These are phyloP conservation scores for Colletes collaris DNA, from an alignment of 2,888 invertebrate genomes.

Conservation along the genomic window DNA sequence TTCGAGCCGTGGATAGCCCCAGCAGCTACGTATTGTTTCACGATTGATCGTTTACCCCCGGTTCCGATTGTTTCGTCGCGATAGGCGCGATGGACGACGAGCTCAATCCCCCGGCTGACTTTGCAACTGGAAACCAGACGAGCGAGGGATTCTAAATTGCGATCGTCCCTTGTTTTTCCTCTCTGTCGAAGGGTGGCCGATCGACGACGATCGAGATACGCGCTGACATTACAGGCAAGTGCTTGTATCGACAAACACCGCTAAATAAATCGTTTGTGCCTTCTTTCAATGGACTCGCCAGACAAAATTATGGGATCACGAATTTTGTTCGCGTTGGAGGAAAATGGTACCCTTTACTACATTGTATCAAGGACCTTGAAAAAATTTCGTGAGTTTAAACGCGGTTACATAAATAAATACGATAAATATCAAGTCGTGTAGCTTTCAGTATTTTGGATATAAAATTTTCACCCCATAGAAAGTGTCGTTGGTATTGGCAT, in stretches of 20 bases:
- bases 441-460: no score
- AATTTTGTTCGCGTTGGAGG: background rate
- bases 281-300: background rate
- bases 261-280: conserved; percentile 4
- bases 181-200: conserved; percentile 17
- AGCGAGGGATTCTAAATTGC: conserved; percentile 41
- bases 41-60: conserved; percentile 57
- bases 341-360: no score
- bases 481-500: no score
- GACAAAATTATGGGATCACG: background rate
- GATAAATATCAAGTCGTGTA: no score
- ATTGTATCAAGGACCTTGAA: no score
- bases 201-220: conserved; percentile 32
- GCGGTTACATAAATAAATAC: no score
- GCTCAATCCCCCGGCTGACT: conserved; percentile 40
- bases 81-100: conserved; percentile 50
- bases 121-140: conserved; percentile 37
- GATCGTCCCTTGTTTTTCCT: conserved; percentile 38
- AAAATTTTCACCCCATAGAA: no score
- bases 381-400: no score
- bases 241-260: conserved; percentile 2
- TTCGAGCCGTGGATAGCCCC: conserved; percentile 40
- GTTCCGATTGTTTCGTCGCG: conserved; percentile 59
- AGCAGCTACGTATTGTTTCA: conserved; percentile 59
- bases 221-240: conserved; percentile 19